These are phyloP conservation scores for Nylanderia fulva DNA, from an alignment of 1,140 invertebrate species.

Conservation along the genomic window DNA sequence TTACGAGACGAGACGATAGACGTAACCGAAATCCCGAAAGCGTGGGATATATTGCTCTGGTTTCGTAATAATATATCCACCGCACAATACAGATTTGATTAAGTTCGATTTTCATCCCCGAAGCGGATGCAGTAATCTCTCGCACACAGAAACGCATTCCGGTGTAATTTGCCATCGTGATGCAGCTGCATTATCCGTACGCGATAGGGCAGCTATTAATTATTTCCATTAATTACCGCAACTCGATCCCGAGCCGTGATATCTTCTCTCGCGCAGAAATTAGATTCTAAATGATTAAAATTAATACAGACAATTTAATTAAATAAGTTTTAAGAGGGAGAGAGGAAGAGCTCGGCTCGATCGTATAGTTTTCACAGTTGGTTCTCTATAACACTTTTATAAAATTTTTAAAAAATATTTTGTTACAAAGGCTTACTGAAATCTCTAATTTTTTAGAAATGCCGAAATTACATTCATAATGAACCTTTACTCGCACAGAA, in stretches of 20 bases:
- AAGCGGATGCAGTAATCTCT: constrained; percentile 30
- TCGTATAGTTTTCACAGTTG: too few relatives aligned
- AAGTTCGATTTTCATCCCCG: constrained; percentile 31
- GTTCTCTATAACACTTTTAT: too few relatives aligned
- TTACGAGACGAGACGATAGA: background rate
- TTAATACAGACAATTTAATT: background rate
- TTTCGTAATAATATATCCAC: constrained; percentile 9
- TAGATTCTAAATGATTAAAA: background rate
- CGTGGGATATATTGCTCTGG: background rate
- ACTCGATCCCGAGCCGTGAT: background rate
- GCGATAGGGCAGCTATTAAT: constrained; percentile 43
- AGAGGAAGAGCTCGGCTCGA: too few relatives aligned
- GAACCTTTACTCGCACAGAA: too few relatives aligned
- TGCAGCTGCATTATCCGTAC: background rate
- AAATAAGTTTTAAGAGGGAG: background rate
- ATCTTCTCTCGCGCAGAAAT: background rate
- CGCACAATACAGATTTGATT: constrained; percentile 25
- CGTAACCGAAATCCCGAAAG: constrained; percentile 1
- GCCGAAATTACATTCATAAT: too few relatives aligned
- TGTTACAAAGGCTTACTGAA: too few relatives aligned
- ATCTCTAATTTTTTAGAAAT: too few relatives aligned
- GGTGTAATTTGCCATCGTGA: constrained; percentile 18
- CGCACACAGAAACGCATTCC: constrained; percentile 28
- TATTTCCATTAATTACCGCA: constrained; percentile 27
- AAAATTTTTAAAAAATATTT: too few relatives aligned